Conservation (phyloP, 2,797 vertebrate genomes). For the Limosa lapponica region DNA sequence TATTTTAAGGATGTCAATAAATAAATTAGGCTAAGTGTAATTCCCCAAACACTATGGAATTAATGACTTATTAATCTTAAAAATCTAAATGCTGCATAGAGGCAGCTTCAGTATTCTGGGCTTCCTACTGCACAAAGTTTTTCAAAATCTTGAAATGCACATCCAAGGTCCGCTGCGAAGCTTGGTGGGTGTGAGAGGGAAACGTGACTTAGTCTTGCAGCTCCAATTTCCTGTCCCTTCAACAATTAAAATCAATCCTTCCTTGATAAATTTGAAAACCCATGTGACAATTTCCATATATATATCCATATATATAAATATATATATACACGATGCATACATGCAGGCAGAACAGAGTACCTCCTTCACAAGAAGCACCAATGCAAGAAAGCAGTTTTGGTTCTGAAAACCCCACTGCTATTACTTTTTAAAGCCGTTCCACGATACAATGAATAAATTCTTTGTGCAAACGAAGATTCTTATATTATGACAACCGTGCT, state of each 20-base stretch:
- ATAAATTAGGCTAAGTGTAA: background rate
- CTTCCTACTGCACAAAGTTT: background rate
- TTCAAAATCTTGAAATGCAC: background rate
- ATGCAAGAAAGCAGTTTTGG: background rate
- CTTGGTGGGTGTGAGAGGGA: background rate
- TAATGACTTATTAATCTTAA: background rate
- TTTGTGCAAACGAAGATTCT: no score
- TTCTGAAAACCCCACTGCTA: background rate
- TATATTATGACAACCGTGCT: rapidly evolving
- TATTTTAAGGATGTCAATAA: background rate
- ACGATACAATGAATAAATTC: background rate
- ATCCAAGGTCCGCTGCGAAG: background rate
- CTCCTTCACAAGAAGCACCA: background rate
- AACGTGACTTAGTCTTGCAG: background rate
- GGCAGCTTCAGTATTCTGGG: background rate
- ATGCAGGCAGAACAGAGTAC: background rate
- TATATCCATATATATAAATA: rapidly evolving
- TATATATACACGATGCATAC: background rate
- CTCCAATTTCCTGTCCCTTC: background rate
- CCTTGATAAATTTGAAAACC: background rate
- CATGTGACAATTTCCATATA: background rate
- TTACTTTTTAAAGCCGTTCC: background rate
- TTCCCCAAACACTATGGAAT: background rate
- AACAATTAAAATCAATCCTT: background rate
- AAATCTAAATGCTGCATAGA: background rate